Percentiles rank a stretch among this genome's conserved stretches.
Conservation (phyloP, 1,140 invertebrate genomes). For the Calosoma granatense region DNA sequence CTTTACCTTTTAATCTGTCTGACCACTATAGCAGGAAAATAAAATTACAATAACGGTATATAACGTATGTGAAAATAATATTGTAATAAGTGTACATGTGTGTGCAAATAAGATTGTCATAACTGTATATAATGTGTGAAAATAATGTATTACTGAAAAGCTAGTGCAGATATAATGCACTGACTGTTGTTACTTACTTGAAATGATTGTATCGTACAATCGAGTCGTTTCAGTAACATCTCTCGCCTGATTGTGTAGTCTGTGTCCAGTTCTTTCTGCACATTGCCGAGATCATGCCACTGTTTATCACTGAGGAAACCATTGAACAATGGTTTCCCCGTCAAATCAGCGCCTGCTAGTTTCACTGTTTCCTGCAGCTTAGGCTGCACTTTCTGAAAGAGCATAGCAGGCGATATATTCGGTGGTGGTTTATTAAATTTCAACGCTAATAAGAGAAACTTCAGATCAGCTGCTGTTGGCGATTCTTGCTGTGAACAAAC, state of each 20-base stretch:
- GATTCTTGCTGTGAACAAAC: slow-evolving; percentile 59
- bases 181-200: slow-evolving; percentile 40
- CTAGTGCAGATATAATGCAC: slow-evolving; percentile 7
- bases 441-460: slow-evolving; percentile 63
- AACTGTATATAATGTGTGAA: too few species aligned
- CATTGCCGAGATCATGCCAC: slow-evolving; percentile 61
- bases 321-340: slow-evolving; percentile 71
- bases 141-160: slow-evolving; percentile 9
- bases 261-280: slow-evolving; percentile 60
- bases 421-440: slow-evolving; percentile 77
- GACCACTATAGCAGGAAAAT: slow-evolving; percentile 60
- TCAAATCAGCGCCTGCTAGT: slow-evolving; percentile 40
- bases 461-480: slow-evolving; percentile 63
- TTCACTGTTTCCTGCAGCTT: slow-evolving; percentile 62
- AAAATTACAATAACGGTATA: background rate
- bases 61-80: too few species aligned
- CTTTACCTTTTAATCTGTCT: slow-evolving; percentile 61
- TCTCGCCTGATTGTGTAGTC: slow-evolving; percentile 79
- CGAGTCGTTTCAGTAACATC: slow-evolving; percentile 80
- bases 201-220: slow-evolving; percentile 92
- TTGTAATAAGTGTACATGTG: background rate
- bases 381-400: slow-evolving; percentile 68
- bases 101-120: background rate
- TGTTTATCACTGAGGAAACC: slow-evolving; percentile 64
- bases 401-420: slow-evolving; percentile 59